Evolutionary conservation across 2,797 vertebrate genomes (phyloP).

Genomic region (Xenops minutus): DNA sequence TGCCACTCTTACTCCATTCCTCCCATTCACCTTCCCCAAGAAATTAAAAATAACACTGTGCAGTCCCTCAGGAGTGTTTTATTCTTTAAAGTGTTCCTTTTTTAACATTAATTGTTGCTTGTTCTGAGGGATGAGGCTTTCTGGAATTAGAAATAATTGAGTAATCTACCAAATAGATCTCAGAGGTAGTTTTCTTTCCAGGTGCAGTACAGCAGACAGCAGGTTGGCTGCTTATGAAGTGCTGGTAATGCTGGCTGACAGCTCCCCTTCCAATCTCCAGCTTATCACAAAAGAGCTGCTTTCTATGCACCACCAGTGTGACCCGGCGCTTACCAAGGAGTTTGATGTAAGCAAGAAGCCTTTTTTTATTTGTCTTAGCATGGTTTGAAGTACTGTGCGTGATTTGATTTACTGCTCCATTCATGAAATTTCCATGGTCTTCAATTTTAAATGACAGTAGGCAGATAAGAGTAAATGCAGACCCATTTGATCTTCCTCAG

Average conservation of each 20-base stretch:
- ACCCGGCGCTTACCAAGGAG: constrained; percentile 95
- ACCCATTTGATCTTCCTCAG: not conserved
- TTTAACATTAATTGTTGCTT: not conserved
- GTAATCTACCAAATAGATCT: not conserved
- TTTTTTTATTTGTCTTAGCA: not conserved
- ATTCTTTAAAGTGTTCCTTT: not conserved
- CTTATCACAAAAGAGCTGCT: constrained; percentile 92
- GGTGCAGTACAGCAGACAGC: constrained; percentile 97
- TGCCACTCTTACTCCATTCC: not conserved
- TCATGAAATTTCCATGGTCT: not conserved
- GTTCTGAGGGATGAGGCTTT: not conserved
- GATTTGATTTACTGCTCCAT: not conserved
- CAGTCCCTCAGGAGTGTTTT: not conserved
- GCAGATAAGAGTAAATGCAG: not conserved
- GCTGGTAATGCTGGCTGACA: constrained; percentile 95
- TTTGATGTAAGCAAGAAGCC: constrained; percentile 88
- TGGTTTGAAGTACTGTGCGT: not conserved
- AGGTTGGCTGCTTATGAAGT: constrained; percentile 96
- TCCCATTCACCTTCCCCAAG: not conserved
- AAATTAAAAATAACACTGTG: not conserved
- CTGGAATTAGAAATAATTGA: constrained; percentile 24
- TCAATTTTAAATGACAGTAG: not conserved
- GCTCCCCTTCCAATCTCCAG: constrained; percentile 91
- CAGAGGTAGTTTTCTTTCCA: constrained; percentile 61
- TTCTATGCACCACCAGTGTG: constrained; percentile 96